Evolutionary conservation across 1,140 invertebrate species (phyloP).

Genomic region (Mamestra configurata): DNA sequence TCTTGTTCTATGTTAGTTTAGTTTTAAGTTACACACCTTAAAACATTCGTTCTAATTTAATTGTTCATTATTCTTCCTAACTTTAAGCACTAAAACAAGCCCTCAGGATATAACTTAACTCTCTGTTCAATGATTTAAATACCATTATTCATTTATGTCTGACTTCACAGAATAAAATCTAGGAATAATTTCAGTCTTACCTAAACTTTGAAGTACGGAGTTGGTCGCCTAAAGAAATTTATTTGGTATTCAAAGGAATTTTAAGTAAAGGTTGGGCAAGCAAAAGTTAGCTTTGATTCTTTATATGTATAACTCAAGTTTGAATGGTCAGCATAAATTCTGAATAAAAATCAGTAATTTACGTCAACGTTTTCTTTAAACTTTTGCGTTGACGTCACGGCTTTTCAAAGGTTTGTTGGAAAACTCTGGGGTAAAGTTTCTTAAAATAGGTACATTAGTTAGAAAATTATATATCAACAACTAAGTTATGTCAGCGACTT

Average conservation of each 20-base stretch:
- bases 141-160: conserved; percentile 26
- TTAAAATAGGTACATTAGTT: not conserved
- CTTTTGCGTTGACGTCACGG: not conserved
- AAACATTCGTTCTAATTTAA: not conserved
- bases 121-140: not conserved
- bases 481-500: too few relatives aligned
- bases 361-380: not conserved
- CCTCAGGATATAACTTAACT: not conserved
- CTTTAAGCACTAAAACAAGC: not conserved
- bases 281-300: conserved; percentile 27
- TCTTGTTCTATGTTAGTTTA: not conserved
- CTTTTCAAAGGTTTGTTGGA: not conserved
- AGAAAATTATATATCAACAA: not conserved
- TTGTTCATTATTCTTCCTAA: not conserved
- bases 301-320: not conserved
- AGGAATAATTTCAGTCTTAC: not conserved
- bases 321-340: conserved; percentile 16
- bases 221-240: conserved; percentile 2
- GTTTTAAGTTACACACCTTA: too few relatives aligned
- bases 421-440: not conserved
- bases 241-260: conserved; percentile 12
- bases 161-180: conserved; percentile 13
- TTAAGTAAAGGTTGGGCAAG: not conserved
- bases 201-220: not conserved
- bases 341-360: conserved; percentile 7